Conservation (phyloP, 2,888 invertebrate genomes). For the Eremobia ochroleuca region DNA sequence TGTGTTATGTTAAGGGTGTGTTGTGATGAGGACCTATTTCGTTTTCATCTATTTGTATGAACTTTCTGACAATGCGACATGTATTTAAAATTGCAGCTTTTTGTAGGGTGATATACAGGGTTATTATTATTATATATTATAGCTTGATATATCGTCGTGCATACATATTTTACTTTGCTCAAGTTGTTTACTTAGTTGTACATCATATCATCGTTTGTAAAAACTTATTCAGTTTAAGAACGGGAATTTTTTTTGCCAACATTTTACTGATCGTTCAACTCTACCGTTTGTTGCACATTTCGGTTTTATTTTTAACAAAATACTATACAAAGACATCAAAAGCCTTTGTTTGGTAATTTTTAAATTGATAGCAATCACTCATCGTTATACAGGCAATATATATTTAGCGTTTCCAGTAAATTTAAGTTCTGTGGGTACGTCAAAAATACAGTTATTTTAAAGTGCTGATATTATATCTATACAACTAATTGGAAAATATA, state of each 20-base stretch:
- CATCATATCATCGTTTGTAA: no score
- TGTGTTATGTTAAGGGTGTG: no score
- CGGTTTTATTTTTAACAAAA: not conserved
- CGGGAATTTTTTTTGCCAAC: not conserved
- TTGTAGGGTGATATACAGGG: no score
- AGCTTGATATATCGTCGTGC: no score
- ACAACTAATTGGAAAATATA: constrained; percentile 11
- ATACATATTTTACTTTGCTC: not conserved
- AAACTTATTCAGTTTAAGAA: not conserved
- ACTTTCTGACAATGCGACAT: no score
- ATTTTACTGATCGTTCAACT: not conserved
- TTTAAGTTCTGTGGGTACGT: not conserved
- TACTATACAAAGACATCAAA: not conserved
- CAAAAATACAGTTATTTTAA: not conserved
- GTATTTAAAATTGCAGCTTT: no score
- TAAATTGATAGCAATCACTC: constrained; percentile 7
- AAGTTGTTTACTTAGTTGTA: not conserved
- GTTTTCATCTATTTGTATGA: no score
- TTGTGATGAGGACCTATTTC: no score
- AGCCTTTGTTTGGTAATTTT: constrained; percentile 4
- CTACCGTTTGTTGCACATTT: not conserved
- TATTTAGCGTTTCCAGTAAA: constrained; percentile 7
- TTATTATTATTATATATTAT: no score
- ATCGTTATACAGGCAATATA: not conserved
- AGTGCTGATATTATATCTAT: constrained; percentile 8